Base-by-base conservation (phyloP, 2,888 invertebrate species). In the Nematopogon swammerdamellus region DNA sequence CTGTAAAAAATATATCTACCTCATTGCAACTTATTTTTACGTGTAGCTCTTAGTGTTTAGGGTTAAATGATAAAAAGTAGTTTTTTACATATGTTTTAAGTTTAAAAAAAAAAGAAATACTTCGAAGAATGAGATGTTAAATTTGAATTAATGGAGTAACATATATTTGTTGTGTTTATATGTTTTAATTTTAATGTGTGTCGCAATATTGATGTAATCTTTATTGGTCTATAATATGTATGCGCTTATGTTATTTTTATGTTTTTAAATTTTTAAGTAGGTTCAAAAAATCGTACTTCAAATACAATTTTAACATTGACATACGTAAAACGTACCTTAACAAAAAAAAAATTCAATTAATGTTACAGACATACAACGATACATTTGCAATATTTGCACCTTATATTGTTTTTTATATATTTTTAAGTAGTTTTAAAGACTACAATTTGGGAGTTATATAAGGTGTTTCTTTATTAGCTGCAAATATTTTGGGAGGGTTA, bases 1-100 rank as follows among this genome's bases (percentile, higher is more conserved):
- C 68, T 77, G 71, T 79, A 76, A 77, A 77, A 76, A 77, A 68
- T 73, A 51, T 70, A 70, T 77, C 79, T 79, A 79, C 79, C 79
- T 79, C 79, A 79, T 44, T 63, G 63, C 67, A 76, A 77, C 72
- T 74, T 76, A 75, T 72, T 68, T 64, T 70, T 73, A 71, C 62
- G 68, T 65, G 62, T 75, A 77, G 72, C 18, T 47, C n/a, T 3
- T 19, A 19, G 19, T 44, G 3, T 36, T 36, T 36, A 36, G 3
- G 8, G 8, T 8, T 36, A 36, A 14, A 36, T 36, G n/a, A n/a
- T n/a, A n/a, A n/a, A n/a, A n/a, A n/a, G n/a, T n/a, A n/a, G n/a
- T 14, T 8, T 36, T 36, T 36, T 14, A 36, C n/a, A 36, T 36
- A 36, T 8, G 14, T 36, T 36, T 11, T 19, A 44, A 44, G 51